Evolutionary conservation across 2,888 invertebrate species (phyloP).

Genomic region (Plebejus anna): DNA sequence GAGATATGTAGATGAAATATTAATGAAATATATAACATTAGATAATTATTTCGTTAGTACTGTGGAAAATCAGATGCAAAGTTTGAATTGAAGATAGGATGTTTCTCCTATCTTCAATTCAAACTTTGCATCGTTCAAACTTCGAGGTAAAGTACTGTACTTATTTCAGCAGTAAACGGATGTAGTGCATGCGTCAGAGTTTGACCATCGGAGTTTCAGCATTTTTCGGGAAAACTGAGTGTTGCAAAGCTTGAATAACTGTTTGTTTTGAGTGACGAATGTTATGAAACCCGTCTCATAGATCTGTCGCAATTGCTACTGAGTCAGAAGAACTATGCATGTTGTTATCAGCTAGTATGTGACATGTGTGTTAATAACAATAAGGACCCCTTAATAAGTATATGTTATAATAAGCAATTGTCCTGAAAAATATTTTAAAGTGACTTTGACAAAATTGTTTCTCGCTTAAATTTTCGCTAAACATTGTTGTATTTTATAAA

Average conservation of each 20-base stretch:
- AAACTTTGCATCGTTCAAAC: too few species aligned
- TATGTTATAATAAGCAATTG: not conserved
- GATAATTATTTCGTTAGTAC: too few species aligned
- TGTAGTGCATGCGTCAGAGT: not conserved
- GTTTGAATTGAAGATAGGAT: too few species aligned
- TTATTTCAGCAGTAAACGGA: not conserved
- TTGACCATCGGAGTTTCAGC: not conserved
- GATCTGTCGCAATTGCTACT: slow-evolving; percentile 8
- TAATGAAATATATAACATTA: too few species aligned
- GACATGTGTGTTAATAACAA: not conserved
- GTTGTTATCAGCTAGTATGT: not conserved
- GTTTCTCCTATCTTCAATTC: too few species aligned
- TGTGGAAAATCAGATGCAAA: too few species aligned
- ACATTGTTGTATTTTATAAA: too few species aligned
- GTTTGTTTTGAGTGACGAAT: not conserved
- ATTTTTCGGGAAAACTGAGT: slow-evolving; percentile 11
- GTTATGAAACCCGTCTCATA: not conserved
- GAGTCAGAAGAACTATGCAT: not conserved
- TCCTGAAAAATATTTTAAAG: not conserved
- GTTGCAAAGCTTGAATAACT: not conserved
- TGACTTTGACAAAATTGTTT: not conserved
- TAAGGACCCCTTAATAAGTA: not conserved
- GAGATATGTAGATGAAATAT: too few species aligned
- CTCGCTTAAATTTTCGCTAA: too few species aligned
- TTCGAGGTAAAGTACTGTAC: not conserved